Conservation (phyloP, 2,797 vertebrate species). For the Momotus momota region DNA sequence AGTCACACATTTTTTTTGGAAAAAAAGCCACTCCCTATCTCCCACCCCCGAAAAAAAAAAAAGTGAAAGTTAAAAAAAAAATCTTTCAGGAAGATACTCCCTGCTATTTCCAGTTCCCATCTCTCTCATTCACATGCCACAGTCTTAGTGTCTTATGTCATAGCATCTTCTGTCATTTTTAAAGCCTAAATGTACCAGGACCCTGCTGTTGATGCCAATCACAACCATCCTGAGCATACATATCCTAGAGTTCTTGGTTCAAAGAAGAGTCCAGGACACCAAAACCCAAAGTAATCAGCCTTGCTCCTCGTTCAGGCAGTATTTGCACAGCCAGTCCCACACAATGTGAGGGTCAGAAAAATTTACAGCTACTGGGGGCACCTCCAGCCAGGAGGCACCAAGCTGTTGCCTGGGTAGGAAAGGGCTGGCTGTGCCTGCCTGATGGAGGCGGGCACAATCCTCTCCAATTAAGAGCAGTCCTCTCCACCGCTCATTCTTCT, state of each 20-base stretch:
- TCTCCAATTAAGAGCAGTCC: neutral
- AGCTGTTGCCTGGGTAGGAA: neutral
- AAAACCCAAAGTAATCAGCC: neutral
- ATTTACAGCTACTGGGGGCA: neutral
- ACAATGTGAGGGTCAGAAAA: neutral
- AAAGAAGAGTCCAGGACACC: neutral
- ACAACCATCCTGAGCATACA: neutral
- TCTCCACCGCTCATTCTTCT: neutral
- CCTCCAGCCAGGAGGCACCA: rapidly evolving
- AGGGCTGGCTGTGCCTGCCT: neutral
- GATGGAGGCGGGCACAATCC: too few species aligned
- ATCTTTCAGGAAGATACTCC: neutral
- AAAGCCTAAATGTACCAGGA: neutral
- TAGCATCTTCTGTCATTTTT: neutral
- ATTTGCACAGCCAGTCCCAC: neutral
- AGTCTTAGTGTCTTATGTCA: neutral
- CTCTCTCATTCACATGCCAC: neutral
- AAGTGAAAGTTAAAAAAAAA: neutral
- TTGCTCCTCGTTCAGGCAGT: neutral
- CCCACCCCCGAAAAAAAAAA: too few species aligned
- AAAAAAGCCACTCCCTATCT: too few species aligned
- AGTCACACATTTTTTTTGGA: neutral
- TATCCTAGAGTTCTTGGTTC: neutral
- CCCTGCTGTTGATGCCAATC: neutral
- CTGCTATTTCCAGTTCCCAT: neutral